Conservation (phyloP, 2,888 invertebrate species). For the Monoplex corrugatus region DNA sequence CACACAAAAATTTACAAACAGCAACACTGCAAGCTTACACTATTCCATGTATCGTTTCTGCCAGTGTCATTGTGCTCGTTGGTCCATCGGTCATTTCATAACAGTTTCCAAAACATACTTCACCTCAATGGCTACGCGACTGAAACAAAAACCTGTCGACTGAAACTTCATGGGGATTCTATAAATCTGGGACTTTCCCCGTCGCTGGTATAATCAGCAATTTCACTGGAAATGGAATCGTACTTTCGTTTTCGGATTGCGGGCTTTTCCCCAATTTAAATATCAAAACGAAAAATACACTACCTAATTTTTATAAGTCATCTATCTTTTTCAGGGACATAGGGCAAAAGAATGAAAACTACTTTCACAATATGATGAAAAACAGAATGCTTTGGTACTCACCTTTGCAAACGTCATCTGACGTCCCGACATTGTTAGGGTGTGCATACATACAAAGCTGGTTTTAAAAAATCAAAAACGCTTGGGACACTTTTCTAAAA, state of each 20-base stretch:
- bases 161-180: background rate
- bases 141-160: background rate
- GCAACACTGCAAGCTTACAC: constrained; percentile 40
- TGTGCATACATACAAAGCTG: constrained; percentile 14
- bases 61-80: constrained; percentile 29
- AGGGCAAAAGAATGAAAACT: background rate
- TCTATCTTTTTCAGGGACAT: background rate
- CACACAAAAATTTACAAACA: background rate
- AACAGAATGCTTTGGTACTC: background rate
- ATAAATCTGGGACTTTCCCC: background rate
- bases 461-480: background rate
- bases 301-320: background rate
- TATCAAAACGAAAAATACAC: background rate
- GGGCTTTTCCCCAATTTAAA: background rate
- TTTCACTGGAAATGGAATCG: constrained; percentile 18
- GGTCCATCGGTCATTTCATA: background rate
- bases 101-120: background rate
- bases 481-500: background rate
- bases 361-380: background rate
- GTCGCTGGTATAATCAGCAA: background rate
- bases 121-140: background rate
- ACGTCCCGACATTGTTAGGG: background rate
- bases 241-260: constrained; percentile 39
- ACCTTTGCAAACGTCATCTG: constrained; percentile 15
- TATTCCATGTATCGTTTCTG: constrained; percentile 38